These are phyloP conservation scores for Kryptopterus vitreolus DNA, from an alignment of 2,797 vertebrate genomes.

Conservation along the genomic window DNA sequence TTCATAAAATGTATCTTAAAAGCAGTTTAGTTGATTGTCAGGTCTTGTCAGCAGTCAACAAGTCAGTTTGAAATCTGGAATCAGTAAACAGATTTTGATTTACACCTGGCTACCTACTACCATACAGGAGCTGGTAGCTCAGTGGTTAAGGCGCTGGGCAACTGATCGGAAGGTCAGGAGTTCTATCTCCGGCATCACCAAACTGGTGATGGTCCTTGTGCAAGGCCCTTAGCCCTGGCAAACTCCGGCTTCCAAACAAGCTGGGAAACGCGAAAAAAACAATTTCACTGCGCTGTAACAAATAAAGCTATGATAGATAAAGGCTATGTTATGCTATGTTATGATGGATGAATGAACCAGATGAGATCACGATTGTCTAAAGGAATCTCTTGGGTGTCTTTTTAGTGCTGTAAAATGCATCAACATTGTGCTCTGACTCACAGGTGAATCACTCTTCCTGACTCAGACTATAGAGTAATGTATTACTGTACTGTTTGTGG, in stretches of 20 bases:
- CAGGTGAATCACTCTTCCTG: conserved; percentile 38
- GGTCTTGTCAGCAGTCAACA: background rate
- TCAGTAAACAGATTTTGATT: conserved; percentile 24
- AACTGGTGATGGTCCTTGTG: no score
- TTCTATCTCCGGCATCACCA: no score
- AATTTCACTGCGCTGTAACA: no score
- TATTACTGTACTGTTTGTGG: conserved; percentile 21
- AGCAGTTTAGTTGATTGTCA: background rate
- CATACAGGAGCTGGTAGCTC: no score
- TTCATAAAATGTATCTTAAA: background rate
- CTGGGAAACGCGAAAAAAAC: no score
- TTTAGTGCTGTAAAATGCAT: conserved; percentile 19
- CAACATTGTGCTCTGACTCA: conserved; percentile 15
- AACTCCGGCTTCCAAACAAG: no score
- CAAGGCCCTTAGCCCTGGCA: no score
- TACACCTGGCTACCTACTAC: no score
- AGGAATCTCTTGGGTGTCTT: conserved; percentile 4
- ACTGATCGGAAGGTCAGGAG: no score
- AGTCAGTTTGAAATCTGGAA: conserved; percentile 14
- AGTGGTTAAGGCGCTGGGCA: no score
- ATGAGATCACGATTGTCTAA: conserved; percentile 26
- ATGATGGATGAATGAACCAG: conserved; percentile 36
- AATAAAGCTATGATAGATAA: no score
- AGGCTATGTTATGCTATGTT: no score
- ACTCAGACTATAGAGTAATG: conserved; percentile 23